Base-by-base conservation (phyloP, 2,797 vertebrate genomes). In the Huso huso region DNA sequence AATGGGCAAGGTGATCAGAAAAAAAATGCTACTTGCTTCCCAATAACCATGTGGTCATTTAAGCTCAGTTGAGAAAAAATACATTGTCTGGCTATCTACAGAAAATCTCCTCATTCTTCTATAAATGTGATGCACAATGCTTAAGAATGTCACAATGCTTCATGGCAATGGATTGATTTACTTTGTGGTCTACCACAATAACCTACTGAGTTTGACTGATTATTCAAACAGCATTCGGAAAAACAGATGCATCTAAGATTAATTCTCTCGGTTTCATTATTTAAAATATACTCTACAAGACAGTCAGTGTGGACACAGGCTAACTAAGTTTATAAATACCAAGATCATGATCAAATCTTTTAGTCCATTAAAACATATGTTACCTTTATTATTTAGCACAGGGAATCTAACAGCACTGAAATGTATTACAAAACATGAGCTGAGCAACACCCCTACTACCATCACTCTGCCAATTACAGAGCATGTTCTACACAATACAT, bases 141-240 rank as follows among this genome's bases (percentile, higher is more conserved):
- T 18, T 48, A 62, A 18, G 63, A 55, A 53, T 18, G 63, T 15
- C 64, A 59, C 37, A 15, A 11, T 62, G 15, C 23, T 11, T n/a
- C 6, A n/a, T 49, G 66, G 48, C 57, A 60, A 13, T 12, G 66
- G 51, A 68, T 70, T 77, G 71, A 72, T 70, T 69, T 71, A 59
- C n/a, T 51, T n/a, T 48, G 10, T 18, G 58, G 49, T 37, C 59
- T 66, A 68, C 63, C 62, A 15, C 62, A 57, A 59, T 63, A 51
- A 51, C 55, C 65, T 60, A 64, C 69, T 64, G 23, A 69, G 63
- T 64, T 71, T 62, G 66, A 76, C 73, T 78, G 66, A 76, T 65
- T 52, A 70, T 76, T 60, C 70, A 58, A 18, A 18, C 15, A 18
- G 15, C 15, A 18, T 18, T 18, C 15, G 15, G 15, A 18, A 18